Base-by-base conservation (phyloP, 64 coral and sea anemone genomes). In the Exaiptasia diaphana region DNA sequence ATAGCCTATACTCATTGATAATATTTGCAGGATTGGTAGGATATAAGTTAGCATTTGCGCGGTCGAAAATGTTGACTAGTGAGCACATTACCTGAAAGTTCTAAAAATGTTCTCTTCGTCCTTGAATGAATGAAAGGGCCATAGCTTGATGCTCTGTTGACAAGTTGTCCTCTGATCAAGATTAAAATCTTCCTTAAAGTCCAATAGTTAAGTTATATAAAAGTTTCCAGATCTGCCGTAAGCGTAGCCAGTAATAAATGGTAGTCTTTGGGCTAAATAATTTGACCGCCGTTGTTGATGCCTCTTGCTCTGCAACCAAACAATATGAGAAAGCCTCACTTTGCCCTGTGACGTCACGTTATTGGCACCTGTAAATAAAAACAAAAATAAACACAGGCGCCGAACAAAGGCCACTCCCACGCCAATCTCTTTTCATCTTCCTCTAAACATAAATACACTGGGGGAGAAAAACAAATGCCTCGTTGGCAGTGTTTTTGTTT, bases 361-460 rank as follows among this genome's bases (percentile, higher is more conserved):
- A 95, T 95, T 95, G 91, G 91, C 91, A 95, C 91, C 91, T 88
- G 91, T 95, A 95, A 95, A 95, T 95, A 95, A 95, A 89, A 95
- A 95, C 91, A 95, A 95, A 95, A 95, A 95, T 90, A 95, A 95
- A 95, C 91, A 95, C 37, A 95, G 79, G 56, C 43, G 14, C 76
- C 67, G 71, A 52, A 88, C 77, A 88, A 77, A 88, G 69, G 77
- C 75, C 75, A 81, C 85, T 88, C 85, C 85, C 76, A 80, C 85
- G 83, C 83, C 83, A 86, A 62, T 67, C 75, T 77, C 83, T 76
- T 73, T 76, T 86, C 83, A 86, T 86, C 58, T 20, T 17, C 63
- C 40, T 63, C 73, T 34, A 50, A 25, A 25, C 71, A 86, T 73
- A 86, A 86, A 86, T 67, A 38, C 43, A 73, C 58, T 38, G 40